Evolutionary conservation across 2,888 invertebrate genomes (phyloP), one percentile per base, ranked within the genome.

Genomic region (Tenthredo scrophulariae): DNA sequence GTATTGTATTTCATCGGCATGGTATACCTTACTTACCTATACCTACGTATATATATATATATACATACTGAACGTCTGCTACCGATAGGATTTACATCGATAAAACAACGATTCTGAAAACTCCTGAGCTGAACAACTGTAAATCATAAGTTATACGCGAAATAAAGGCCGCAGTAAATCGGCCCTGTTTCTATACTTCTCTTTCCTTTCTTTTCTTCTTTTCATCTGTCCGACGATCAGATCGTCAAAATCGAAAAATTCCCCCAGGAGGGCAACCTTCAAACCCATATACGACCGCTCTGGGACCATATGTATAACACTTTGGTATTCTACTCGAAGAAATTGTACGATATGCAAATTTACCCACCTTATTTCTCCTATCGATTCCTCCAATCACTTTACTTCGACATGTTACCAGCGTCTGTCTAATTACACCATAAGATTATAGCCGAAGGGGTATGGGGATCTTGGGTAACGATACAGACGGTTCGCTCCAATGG

Each of bases 1-100:
- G 83, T 50, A 83, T 83, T 83, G 83, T 83, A 83, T 83, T 83
- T 83, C 80, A 83, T 83, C 67, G 65, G 80, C 80, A n/a, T 29
- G 65, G 29, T 65, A 37, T 29, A 67, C 67, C 67, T 33, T 18
- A 15, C 67, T 18, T 18, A 65, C 67, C 67, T 67, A 33, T 18
- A 13, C 67, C 18, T 1, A 67, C 33, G 33, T 15, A 33, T 9
- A 29, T 2, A 10, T 43, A 46, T 15, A 46, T 46, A 46, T 13
- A 13, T n/a, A 46, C 43, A 29, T 6, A n/a, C 77, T 33, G 46
- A 67, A 67, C 83, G 40, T 67, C 43, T 83, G 83, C 43, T 83
- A 40, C 62, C 83, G 83, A 67, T 83, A 83, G 70, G 83, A 83
- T 83, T 83, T 83, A 83, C 83, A 83, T 83, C 67, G 67, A 83